Percentiles rank a stretch among this genome's conserved stretches.
Conservation (phyloP, 2,888 invertebrate species). For the Emmelina monodactyla region DNA sequence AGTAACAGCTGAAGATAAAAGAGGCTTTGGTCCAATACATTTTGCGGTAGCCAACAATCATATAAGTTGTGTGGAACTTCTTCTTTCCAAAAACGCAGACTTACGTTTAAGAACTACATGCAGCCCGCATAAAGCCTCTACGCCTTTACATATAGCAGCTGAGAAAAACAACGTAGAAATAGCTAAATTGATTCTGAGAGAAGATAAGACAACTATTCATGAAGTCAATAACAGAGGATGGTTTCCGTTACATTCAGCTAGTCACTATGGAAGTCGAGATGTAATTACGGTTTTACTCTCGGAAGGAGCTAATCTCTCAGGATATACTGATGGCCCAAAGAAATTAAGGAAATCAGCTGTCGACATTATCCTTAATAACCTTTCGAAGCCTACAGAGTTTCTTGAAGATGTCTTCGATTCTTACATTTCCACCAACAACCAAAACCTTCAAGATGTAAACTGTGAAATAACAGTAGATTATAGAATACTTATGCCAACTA, state of each 20-base stretch:
- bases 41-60: constrained; percentile 64
- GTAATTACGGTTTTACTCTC: constrained; percentile 48
- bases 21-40: constrained; percentile 59
- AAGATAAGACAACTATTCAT: constrained; percentile 44
- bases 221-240: constrained; percentile 45
- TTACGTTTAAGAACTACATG: constrained; percentile 44
- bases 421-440: constrained; percentile 50
- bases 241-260: constrained; percentile 53
- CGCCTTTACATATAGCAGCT: constrained; percentile 48
- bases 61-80: constrained; percentile 43
- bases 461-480: constrained; percentile 61
- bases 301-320: constrained; percentile 54
- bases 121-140: constrained; percentile 42
- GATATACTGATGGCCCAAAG: constrained; percentile 42
- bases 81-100: constrained; percentile 51
- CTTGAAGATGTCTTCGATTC: constrained; percentile 61
- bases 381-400: constrained; percentile 61
- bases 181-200: constrained; percentile 36
- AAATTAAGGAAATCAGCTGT: constrained; percentile 50
- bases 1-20: constrained; percentile 35
- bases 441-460: constrained; percentile 39
- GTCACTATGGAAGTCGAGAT: constrained; percentile 66
- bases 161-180: constrained; percentile 41
- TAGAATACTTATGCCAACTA: constrained; percentile 47
- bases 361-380: constrained; percentile 56